Base-by-base conservation (phyloP, 2,113 vertebrate species). In the Riparia riparia region DNA sequence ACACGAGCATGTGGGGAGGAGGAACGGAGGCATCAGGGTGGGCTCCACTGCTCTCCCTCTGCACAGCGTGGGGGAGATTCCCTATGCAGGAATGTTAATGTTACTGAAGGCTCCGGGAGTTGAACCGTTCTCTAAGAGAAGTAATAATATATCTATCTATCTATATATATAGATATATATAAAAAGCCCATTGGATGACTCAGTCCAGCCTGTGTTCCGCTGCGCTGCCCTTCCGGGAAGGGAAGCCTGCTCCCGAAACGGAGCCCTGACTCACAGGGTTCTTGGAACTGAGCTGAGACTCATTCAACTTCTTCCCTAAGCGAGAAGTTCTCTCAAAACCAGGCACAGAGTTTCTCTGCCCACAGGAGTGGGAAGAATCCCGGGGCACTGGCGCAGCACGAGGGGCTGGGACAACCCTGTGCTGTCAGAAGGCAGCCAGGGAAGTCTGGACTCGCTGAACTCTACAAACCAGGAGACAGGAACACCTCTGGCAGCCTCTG, bases 381-480 rank as follows among this genome's bases (percentile, higher is more conserved):
- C 1, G 3, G 17, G 31, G 32, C 2, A 1, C 32, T 0, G 7
- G 73, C 0, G 0, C 31, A 57, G 54, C 56, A 50, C 0, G 0
- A 44, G 81, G 66, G 29, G 64, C 70, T 60, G 69, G 20, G 63
- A 64, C 63, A 80, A 25, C 42, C 41, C 41, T 3, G 11, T 5
- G 32, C 54, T 3, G 1, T 4, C 0, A 0, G n/a, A 34, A 65
- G 44, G 70, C 37, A 44, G 42, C 65, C 19, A 31, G 61, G 8
- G 6, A 50, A 51, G 24, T 0, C 20, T 1, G n/a, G 71, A 19
- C 29, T 14, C 1, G 0, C 22, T 10, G 12, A 41, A 17, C 47
- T 71, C 47, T 1, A 2, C 18, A 7, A 42, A 34, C 39, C 44
- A 42, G 61, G 71, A 76, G 77, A 58, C 28, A 54, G 7, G 2